Evolutionary conservation across 1,140 invertebrate genomes (phyloP).

Genomic region (Geopemphigus sp.): DNA sequence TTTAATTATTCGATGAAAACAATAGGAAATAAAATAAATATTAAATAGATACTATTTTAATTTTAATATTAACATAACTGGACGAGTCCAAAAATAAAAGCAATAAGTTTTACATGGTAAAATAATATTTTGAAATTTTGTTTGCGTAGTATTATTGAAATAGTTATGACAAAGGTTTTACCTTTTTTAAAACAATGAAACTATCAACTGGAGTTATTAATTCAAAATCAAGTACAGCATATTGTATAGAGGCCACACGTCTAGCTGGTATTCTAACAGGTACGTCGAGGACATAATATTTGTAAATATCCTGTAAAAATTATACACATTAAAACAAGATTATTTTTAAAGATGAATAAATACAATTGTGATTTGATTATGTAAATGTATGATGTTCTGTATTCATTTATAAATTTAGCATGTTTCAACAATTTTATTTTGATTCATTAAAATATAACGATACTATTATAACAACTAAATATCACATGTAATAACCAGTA

Average conservation of each 20-base stretch:
- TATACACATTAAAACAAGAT: no score
- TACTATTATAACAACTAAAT: no score
- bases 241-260: constrained; percentile 1
- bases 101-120: neutral
- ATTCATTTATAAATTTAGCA: no score
- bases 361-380: no score
- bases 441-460: no score
- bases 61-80: neutral
- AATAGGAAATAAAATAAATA: neutral
- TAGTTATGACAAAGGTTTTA: neutral
- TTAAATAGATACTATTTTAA: neutral
- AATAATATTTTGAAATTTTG: neutral
- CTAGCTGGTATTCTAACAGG: neutral
- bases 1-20: neutral
- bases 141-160: neutral
- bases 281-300: constrained; percentile 61
- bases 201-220: neutral
- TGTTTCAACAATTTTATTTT: no score
- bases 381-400: no score
- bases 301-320: constrained; percentile 65
- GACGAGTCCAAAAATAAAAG: neutral
- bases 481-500: no score
- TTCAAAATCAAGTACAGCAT: neutral
- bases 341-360: no score
- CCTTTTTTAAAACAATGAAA: constrained; percentile 25